Conservation (phyloP, 1,140 invertebrate species). For the Geopemphigus sp. region DNA sequence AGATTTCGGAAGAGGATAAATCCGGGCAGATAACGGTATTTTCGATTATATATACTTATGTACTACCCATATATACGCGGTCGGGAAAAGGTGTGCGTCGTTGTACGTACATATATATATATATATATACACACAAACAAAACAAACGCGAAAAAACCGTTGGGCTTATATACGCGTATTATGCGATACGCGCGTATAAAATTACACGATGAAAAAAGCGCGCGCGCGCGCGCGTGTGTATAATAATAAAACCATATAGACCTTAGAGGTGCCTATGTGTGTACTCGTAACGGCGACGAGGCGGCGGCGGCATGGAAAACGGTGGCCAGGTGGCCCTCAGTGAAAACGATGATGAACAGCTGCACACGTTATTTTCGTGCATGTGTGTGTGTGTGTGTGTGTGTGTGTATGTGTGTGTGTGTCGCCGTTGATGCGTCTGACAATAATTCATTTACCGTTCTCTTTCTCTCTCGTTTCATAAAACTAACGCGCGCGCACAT, state of each 20-base stretch:
- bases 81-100: slow-evolving; percentile 10
- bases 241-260: slow-evolving; percentile 46
- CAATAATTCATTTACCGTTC: slow-evolving; percentile 47
- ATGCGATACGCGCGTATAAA: slow-evolving; percentile 34
- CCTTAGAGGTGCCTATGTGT: slow-evolving; percentile 40
- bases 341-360: slow-evolving; percentile 48
- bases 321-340: slow-evolving; percentile 45
- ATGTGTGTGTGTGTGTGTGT: slow-evolving; percentile 17
- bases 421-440: slow-evolving; percentile 46
- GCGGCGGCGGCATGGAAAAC: slow-evolving; percentile 20
- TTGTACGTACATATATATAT: no score
- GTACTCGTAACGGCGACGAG: slow-evolving; percentile 36
- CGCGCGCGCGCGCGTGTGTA: no score
- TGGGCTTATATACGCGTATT: slow-evolving; percentile 27
- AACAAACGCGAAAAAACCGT: slow-evolving; percentile 49
- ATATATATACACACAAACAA: slow-evolving; percentile 6
- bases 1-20: neutral
- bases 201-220: slow-evolving; percentile 24
- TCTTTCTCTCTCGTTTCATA: slow-evolving; percentile 4
- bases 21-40: slow-evolving; percentile 26
- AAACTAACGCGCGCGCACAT: neutral
- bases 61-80: neutral
- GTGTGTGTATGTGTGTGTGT: slow-evolving; percentile 21
- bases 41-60: neutral
- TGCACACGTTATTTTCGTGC: slow-evolving; percentile 3